Evolutionary conservation across 2,797 vertebrate species (phyloP), one percentile per base, ranked within the genome.

Genomic region (Cirrhinus mrigala): DNA sequence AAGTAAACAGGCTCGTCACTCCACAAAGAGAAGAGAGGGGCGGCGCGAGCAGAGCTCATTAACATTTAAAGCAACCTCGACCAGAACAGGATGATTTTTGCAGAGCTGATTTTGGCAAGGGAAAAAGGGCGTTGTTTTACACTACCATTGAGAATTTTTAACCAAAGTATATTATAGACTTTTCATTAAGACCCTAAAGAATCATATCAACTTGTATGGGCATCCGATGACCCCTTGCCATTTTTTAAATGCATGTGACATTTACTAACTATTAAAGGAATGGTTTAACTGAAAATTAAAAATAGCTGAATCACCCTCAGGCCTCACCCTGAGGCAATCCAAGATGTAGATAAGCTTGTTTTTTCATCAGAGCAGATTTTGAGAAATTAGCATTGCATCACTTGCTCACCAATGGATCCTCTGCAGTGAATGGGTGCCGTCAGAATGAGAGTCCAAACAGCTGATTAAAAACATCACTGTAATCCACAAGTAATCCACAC

Each of bases 401-500:
- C 6, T 29, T 66, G 62, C 62, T 66, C 62, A 33, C 27, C 60
- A 27, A 2, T 62, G n/a, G n/a, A 27, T 62, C n/a, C 5, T 62
- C 60, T 29, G 62, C 62, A 18, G 62, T 64, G 27, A 64, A 64
- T 64, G 27, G 27, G 27, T 62, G 24, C 60, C 60, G 24, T 15
- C 60, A 15, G 24, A 62, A 62, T 62, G 58, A 24, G 22, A n/a
- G n/a, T 27, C n/a, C 5, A 27, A 27, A 62, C 58, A 64, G 27
- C 62, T 66, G 62, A 33, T 37, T 66, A 29, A 66, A 66, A 33
- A 33, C 62, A 66, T 66, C 62, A 16, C 62, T 29, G 16, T 33
- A 66, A 64, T 29, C 62, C 62, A 64, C 24, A 64, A 66, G 16
- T 33, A 66, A 66, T 33, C 62, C 62, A 64, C 60, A 64, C n/a